Conservation (phyloP, 1,140 invertebrate species). For the Drosophila setifemur region DNA sequence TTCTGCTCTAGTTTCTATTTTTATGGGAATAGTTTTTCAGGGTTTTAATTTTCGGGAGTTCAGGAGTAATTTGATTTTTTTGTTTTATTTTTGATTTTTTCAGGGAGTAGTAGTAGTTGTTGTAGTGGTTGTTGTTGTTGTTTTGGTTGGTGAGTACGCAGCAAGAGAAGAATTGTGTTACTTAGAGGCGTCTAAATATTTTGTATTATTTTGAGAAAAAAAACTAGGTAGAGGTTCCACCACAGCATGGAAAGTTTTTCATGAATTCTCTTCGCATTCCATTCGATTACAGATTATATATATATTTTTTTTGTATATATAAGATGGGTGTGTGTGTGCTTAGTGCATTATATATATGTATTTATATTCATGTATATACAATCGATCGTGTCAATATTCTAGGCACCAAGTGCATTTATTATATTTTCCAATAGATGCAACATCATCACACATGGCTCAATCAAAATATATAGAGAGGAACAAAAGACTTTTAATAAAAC, state of each 20-base stretch:
- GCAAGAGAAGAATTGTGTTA: conserved; percentile 75
- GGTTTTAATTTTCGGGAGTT: background rate
- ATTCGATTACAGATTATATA: conserved; percentile 38
- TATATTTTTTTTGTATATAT: conserved; percentile 19
- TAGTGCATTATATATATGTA: conserved; percentile 36
- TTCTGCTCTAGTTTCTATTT: conserved; percentile 78
- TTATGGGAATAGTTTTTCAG: conserved; percentile 8
- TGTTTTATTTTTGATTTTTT: conserved; percentile 8
- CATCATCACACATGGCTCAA: conserved; percentile 42
- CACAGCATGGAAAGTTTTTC: conserved; percentile 74
- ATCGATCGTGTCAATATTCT: conserved; percentile 51
- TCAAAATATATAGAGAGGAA: conserved; percentile 26
- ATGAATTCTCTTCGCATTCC: conserved; percentile 73
- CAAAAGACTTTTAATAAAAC: conserved; percentile 25
- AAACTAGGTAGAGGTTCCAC: conserved; percentile 6
- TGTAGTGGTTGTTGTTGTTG: conserved; percentile 21
- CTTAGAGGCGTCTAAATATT: conserved; percentile 47
- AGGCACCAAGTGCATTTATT: conserved; percentile 52
- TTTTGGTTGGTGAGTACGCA: conserved; percentile 63
- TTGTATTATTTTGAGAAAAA: background rate
- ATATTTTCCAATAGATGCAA: conserved; percentile 35
- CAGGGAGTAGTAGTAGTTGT: conserved; percentile 41
- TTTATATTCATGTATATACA: conserved; percentile 26
- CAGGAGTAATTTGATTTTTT: background rate
- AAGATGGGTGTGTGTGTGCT: conserved; percentile 20